These are phyloP conservation scores for Podargus strigoides DNA, from an alignment of 2,797 vertebrate species.

Conservation along the genomic window DNA sequence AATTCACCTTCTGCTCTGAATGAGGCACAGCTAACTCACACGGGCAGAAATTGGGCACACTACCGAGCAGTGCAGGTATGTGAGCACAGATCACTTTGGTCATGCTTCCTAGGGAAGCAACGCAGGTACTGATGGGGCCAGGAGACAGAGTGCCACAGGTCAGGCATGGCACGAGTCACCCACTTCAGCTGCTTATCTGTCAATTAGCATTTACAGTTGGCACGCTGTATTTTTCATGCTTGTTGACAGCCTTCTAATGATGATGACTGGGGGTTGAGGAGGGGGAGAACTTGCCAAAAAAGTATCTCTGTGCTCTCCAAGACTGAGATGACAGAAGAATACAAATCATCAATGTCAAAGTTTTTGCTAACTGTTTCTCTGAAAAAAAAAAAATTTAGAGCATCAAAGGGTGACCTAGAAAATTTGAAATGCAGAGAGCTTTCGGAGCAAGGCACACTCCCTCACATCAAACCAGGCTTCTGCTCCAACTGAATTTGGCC, in stretches of 20 bases:
- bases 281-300: conserved; percentile 39
- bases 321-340: conserved; percentile 7
- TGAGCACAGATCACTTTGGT: not conserved
- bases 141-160: not conserved
- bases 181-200: not conserved
- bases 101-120: not conserved
- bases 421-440: not conserved
- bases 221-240: not conserved
- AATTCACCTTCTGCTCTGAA: not conserved
- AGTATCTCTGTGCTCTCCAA: not conserved
- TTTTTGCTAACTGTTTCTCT: conserved; percentile 9
- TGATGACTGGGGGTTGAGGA: conserved; percentile 22
- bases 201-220: conserved; percentile 30
- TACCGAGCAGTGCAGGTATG: not conserved
- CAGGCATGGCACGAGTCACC: not conserved
- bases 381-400: not conserved
- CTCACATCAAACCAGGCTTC: not conserved
- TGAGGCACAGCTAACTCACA: not conserved
- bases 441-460: not conserved
- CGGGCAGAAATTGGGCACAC: not conserved
- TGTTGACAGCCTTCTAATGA: conserved; percentile 47
- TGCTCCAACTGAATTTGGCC: not conserved
- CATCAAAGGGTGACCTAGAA: conserved; percentile 40
- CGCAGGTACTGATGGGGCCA: not conserved
- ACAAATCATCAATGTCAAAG: conserved; percentile 22